Conservation (phyloP, 2,797 vertebrate species). For the Myoxocephalus aenaeus region DNA sequence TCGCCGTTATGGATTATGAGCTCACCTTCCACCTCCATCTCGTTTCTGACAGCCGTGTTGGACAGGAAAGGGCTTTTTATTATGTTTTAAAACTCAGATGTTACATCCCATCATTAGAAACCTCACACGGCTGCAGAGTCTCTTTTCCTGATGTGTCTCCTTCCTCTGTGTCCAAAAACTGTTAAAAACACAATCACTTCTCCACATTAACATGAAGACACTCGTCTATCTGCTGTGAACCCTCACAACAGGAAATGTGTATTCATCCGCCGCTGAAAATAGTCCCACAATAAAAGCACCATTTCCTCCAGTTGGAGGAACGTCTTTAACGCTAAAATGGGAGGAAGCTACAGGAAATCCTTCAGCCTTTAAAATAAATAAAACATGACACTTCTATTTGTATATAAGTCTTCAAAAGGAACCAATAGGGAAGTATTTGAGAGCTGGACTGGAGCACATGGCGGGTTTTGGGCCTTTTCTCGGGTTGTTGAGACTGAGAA, state of each 20-base stretch:
- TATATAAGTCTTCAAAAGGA: not conserved
- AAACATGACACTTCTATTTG: not conserved
- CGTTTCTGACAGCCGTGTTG: constrained; percentile 36
- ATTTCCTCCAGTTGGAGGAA: not conserved
- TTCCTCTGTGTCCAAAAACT: not conserved
- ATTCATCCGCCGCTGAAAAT: constrained; percentile 28
- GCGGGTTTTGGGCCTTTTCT: not conserved
- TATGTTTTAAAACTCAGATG: constrained; percentile 21
- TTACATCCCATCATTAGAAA: constrained; percentile 28
- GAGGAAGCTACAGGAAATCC: constrained; percentile 6
- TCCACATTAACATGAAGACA: not conserved
- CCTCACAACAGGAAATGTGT: not conserved
- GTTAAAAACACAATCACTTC: not conserved
- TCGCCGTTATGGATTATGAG: constrained; percentile 65
- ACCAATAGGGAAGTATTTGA: not conserved
- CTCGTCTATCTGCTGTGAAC: not conserved
- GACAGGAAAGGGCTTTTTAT: constrained; percentile 12
- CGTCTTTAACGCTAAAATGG: not conserved
- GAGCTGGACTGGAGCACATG: too few relatives aligned
- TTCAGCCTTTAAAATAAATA: too few relatives aligned
- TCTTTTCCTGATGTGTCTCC: not conserved
- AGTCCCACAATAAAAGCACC: not conserved
- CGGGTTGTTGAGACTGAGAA: too few relatives aligned
- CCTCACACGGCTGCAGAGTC: not conserved
- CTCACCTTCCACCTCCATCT: constrained; percentile 60